Evolutionary conservation across 2,888 invertebrate species (phyloP).

Genomic region (Melipona beecheii): DNA sequence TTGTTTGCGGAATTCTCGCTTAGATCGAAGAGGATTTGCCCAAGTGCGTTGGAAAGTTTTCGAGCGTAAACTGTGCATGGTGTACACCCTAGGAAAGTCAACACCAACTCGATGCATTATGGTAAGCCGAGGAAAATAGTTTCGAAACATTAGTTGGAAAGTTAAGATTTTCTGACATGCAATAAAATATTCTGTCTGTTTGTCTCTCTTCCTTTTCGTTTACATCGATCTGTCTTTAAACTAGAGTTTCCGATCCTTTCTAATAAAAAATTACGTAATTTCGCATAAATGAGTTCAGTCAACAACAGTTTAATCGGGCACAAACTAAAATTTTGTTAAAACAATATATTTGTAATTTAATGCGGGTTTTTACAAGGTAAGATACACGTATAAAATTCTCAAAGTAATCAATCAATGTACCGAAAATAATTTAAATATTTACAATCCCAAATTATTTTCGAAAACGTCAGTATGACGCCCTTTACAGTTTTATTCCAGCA

Average conservation of each 20-base stretch:
- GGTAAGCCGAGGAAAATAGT: background rate
- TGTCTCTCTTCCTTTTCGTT: background rate
- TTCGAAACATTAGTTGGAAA: background rate
- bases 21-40: constrained; percentile 23
- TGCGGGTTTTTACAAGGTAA: too few relatives aligned
- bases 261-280: background rate
- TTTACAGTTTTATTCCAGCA: too few relatives aligned
- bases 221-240: too few relatives aligned
- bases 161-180: background rate
- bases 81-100: background rate
- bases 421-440: too few relatives aligned
- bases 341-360: background rate
- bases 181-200: background rate
- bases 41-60: constrained; percentile 7
- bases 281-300: background rate
- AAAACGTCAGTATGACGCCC: too few relatives aligned
- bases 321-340: background rate
- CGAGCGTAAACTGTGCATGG: background rate
- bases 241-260: too few relatives aligned
- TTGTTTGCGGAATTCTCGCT: constrained; percentile 11
- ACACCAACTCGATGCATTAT: background rate
- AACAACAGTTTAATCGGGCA: background rate
- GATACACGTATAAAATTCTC: too few relatives aligned
- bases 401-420: too few relatives aligned
- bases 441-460: too few relatives aligned